Percentiles rank a stretch among this genome's conserved stretches.
Conservation (phyloP, 2,797 vertebrate species). For the Onychomys arenicola region DNA sequence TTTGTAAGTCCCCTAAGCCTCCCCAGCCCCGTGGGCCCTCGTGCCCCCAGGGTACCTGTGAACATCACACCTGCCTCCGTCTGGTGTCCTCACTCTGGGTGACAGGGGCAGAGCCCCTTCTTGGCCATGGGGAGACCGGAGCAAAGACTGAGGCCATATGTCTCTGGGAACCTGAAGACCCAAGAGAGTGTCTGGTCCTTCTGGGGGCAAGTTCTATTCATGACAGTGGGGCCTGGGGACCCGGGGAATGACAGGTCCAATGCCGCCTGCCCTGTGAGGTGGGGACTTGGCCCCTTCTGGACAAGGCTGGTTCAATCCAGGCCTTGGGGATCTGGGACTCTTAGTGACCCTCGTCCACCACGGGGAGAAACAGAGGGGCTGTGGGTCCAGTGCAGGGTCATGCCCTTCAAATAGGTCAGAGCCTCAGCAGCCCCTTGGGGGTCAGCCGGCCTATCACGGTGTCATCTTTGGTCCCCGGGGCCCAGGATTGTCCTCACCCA, state of each 20-base stretch:
- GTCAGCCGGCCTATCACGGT: not conserved
- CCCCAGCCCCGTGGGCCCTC: too few relatives aligned
- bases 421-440: not conserved
- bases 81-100: rapidly evolving
- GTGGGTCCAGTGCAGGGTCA: too few relatives aligned
- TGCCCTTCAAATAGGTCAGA: not conserved
- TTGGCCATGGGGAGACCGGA: not conserved
- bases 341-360: not conserved
- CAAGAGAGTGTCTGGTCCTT: rapidly evolving
- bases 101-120: not conserved
- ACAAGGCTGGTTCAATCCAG: not conserved
- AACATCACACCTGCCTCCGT: not conserved
- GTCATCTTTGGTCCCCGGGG: not conserved
- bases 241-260: not conserved
- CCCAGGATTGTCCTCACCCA: not conserved
- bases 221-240: not conserved
- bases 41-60: not conserved
- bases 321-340: not conserved
- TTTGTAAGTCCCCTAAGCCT: constrained; percentile 93
- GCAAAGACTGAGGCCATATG: not conserved
- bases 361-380: not conserved
- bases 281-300: not conserved
- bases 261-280: rapidly evolving
- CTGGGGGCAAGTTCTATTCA: too few relatives aligned
- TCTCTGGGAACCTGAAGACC: not conserved